Percentiles rank a stretch among this genome's conserved stretches.
Evolutionary conservation across 2,797 vertebrate genomes (phyloP).

Genomic region (Labeo calbasu): DNA sequence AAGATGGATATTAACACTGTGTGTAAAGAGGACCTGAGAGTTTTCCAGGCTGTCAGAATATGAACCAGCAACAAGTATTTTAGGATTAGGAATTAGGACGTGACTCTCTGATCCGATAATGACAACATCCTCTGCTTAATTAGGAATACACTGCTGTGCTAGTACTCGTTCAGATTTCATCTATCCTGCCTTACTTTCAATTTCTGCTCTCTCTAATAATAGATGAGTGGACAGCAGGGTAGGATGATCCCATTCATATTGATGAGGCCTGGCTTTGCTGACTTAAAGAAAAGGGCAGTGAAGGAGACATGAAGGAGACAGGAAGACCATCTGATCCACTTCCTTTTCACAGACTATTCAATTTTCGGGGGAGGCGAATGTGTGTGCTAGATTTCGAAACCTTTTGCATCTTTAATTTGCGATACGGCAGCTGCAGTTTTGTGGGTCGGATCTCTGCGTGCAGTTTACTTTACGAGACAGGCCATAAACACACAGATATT

Average conservation of each 20-base stretch:
- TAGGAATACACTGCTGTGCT: constrained; percentile 46
- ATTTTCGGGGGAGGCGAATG: not conserved
- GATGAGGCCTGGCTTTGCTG: constrained; percentile 49
- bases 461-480: constrained; percentile 16
- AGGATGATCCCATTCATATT: constrained; percentile 54
- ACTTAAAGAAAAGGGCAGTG: constrained; percentile 17
- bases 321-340: constrained; percentile 35
- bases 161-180: constrained; percentile 55
- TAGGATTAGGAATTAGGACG: not conserved
- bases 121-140: constrained; percentile 39
- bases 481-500: constrained; percentile 24
- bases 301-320: constrained; percentile 33
- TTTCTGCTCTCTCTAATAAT: constrained; percentile 62
- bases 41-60: not conserved
- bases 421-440: not conserved
- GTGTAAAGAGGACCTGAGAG: not conserved
- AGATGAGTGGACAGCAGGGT: constrained; percentile 37
- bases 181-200: constrained; percentile 64
- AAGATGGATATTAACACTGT: no score
- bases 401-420: constrained; percentile 12
- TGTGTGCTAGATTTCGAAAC: constrained; percentile 1
- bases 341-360: not conserved
- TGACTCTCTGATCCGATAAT: not conserved
- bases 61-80: not conserved
- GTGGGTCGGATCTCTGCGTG: not conserved